phyloP scores from a whole-genome alignment of 1,140 invertebrate genomes.

The Macrotrachela quadricornifera region DNA sequence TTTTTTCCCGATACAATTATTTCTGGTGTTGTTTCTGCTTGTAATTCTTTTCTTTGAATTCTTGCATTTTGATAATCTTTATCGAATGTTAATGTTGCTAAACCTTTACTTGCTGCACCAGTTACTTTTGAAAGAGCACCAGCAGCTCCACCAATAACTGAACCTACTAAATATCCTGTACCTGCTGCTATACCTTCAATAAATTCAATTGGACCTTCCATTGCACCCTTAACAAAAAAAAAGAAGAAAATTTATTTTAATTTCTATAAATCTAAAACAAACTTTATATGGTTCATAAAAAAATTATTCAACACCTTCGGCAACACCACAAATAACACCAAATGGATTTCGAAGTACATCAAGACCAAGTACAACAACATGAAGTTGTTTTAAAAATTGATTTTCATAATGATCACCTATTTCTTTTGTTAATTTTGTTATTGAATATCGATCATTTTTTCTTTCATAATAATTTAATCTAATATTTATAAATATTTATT shows the following conservation, averaged over 20 bases:
- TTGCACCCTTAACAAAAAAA: neutral
- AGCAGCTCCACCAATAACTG: slow-evolving; percentile 20
- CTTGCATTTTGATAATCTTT: slow-evolving; percentile 28
- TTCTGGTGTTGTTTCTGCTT: too few species aligned
- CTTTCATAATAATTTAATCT: too few species aligned
- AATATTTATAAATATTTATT: too few species aligned
- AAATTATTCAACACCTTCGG: slow-evolving; percentile 13
- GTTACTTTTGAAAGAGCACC: slow-evolving; percentile 25
- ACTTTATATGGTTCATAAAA: neutral
- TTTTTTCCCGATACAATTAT: too few species aligned
- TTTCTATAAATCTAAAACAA: neutral
- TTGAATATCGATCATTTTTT: too few species aligned
- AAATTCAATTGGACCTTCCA: neutral
- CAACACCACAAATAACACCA: slow-evolving; percentile 29
- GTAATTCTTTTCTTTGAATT: neutral
- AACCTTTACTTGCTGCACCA: slow-evolving; percentile 25
- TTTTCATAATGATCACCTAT: slow-evolving; percentile 8
- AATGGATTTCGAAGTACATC: slow-evolving; percentile 34
- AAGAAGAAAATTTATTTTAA: neutral
- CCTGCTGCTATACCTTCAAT: neutral
- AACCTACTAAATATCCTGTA: neutral
- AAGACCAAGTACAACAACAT: slow-evolving; percentile 31
- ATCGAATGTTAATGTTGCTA: slow-evolving; percentile 28
- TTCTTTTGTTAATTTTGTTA: neutral
- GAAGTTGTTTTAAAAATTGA: slow-evolving; percentile 28